phyloP scores from a whole-genome alignment of 2,888 invertebrate species.

The Suillia variegata region DNA sequence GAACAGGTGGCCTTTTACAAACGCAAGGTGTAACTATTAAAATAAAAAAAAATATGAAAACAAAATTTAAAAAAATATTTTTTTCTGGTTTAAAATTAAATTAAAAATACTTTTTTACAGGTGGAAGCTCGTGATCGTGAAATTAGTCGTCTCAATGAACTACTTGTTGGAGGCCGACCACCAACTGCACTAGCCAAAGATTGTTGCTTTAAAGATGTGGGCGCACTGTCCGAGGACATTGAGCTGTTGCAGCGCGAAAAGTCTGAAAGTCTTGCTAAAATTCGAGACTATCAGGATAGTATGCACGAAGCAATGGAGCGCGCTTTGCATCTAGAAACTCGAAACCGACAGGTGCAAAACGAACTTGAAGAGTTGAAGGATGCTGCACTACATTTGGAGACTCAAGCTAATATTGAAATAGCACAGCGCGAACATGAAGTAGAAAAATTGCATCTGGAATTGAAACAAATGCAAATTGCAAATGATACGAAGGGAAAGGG shows the following conservation, averaged over 20 bases:
- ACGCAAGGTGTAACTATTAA: constrained; percentile 51
- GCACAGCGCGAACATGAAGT: constrained; percentile 64
- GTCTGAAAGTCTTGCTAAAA: constrained; percentile 50
- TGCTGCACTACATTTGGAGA: constrained; percentile 76
- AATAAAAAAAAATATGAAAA: background rate
- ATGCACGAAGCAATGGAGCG: constrained; percentile 80
- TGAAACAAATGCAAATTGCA: constrained; percentile 35
- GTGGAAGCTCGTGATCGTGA: constrained; percentile 67
- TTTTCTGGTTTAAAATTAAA: too few relatives aligned
- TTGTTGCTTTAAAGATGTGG: constrained; percentile 68
- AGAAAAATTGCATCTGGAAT: constrained; percentile 49
- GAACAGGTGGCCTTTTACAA: constrained; percentile 61
- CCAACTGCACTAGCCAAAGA: constrained; percentile 69
- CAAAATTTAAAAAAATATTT: too few relatives aligned
- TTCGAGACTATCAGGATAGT: constrained; percentile 52
- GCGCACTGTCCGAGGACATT: constrained; percentile 65
- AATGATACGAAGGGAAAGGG: constrained; percentile 3
- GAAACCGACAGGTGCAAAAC: constrained; percentile 72
- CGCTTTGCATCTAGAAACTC: constrained; percentile 75
- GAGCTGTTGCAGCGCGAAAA: constrained; percentile 68
- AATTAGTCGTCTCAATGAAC: constrained; percentile 70
- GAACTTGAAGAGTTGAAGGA: constrained; percentile 76
- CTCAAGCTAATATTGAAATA: constrained; percentile 74
- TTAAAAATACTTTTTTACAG: constrained; percentile 24
- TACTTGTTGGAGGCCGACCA: constrained; percentile 76